These are phyloP conservation scores for Rhagophthalmus giganteus DNA, from an alignment of 2,888 invertebrate genomes.

Conservation along the genomic window DNA sequence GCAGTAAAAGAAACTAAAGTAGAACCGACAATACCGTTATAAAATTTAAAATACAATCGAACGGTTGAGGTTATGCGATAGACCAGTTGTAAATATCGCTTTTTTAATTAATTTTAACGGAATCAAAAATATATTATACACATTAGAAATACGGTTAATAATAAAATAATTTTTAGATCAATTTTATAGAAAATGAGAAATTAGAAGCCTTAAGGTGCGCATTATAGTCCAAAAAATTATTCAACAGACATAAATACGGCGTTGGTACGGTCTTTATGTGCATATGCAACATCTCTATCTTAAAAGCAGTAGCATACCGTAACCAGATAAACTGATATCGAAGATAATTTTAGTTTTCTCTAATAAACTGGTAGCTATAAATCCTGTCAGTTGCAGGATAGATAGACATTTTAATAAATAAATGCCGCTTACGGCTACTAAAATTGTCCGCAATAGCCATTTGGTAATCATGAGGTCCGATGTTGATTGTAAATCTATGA, in stretches of 20 bases:
- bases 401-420: conserved; percentile 39
- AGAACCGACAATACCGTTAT: too few species aligned
- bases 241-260: neutral
- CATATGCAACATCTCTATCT: conserved; percentile 18
- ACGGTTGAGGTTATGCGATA: too few species aligned
- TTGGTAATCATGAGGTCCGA: conserved; percentile 32
- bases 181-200: neutral
- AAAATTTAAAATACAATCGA: too few species aligned
- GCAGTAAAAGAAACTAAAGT: too few species aligned
- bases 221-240: neutral
- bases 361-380: conserved; percentile 36
- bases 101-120: too few species aligned
- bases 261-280: neutral
- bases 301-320: conserved; percentile 30
- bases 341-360: conserved; percentile 38
- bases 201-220: neutral
- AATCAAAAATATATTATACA: too few species aligned
- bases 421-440: conserved; percentile 33
- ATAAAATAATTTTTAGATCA: too few species aligned
- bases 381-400: conserved; percentile 34
- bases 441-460: conserved; percentile 36
- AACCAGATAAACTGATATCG: conserved; percentile 31
- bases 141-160: too few species aligned
- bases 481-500: conserved; percentile 32
- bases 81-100: too few species aligned